Percentiles rank a stretch among this genome's conserved stretches.
phyloP scores from a whole-genome alignment of 2,113 vertebrate genomes.

The Melospiza georgiana region DNA sequence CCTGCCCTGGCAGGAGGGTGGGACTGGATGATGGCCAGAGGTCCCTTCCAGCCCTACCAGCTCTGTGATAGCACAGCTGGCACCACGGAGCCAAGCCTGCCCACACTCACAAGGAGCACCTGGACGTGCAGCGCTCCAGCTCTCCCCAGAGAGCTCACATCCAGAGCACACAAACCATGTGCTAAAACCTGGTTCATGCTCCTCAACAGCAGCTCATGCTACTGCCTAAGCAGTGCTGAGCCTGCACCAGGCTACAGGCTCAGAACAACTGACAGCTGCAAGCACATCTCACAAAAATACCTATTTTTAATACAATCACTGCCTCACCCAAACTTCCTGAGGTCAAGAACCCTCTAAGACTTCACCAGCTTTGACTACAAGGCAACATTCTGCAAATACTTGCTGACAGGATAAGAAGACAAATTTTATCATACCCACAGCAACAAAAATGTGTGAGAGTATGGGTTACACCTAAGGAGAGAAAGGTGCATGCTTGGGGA shows the following conservation, averaged over 20 bases:
- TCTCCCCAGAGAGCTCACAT: not conserved
- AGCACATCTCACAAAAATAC: rapidly evolving
- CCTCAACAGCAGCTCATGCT: not conserved
- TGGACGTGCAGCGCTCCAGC: rapidly evolving
- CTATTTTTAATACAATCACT: not conserved
- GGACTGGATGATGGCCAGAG: not conserved
- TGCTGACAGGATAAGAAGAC: not conserved
- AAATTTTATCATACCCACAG: not conserved
- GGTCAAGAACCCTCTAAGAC: not conserved
- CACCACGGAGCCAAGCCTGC: not conserved
- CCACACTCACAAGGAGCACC: not conserved
- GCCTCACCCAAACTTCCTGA: not conserved
- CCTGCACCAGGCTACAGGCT: not conserved
- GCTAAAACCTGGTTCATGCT: rapidly evolving
- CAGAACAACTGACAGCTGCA: not conserved
- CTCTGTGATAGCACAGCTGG: rapidly evolving
- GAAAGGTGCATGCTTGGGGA: not conserved
- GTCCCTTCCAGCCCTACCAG: not conserved
- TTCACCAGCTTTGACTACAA: not conserved
- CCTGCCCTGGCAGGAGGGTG: not conserved
- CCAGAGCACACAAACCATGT: rapidly evolving
- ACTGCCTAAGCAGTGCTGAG: not conserved
- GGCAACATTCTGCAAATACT: not conserved
- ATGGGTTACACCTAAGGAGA: not conserved
- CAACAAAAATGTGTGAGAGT: not conserved